Conservation (phyloP, 2,888 invertebrate species). For the Drosophila diplacantha region DNA sequence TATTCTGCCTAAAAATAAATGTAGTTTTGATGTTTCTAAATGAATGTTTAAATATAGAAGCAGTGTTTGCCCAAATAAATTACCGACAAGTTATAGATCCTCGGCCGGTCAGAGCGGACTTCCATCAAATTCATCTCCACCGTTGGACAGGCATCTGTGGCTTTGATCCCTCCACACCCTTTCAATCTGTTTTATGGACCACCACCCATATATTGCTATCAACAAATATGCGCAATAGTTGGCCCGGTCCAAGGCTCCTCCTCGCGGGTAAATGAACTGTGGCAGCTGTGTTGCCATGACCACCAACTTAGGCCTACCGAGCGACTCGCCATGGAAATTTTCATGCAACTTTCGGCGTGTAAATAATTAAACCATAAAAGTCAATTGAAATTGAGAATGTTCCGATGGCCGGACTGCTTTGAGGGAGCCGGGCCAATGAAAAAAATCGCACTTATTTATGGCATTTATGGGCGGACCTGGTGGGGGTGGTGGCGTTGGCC, state of each 20-base stretch:
- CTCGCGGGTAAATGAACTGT: constrained; percentile 61
- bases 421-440: constrained; percentile 1
- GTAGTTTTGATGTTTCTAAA: constrained; percentile 1
- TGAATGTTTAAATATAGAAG: neutral
- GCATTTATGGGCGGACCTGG: constrained; percentile 15
- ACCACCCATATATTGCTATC: constrained; percentile 13
- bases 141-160: neutral
- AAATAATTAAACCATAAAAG: constrained; percentile 60
- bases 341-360: constrained; percentile 53
- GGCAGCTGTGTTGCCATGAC: constrained; percentile 44
- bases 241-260: constrained; percentile 24
- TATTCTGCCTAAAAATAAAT: constrained; percentile 3
- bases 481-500: constrained; percentile 20
- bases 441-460: constrained; percentile 41
- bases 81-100: constrained; percentile 8
- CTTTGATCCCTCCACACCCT: constrained; percentile 25
- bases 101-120: neutral
- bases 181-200: constrained; percentile 19
- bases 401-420: constrained; percentile 21
- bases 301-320: constrained; percentile 44
- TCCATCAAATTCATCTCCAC: constrained; percentile 2
- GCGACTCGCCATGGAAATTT: constrained; percentile 52
- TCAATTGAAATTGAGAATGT: constrained; percentile 41
- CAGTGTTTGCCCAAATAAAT: constrained; percentile 1
- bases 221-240: constrained; percentile 42